Evolutionary conservation across 2,888 invertebrate species (phyloP).

Genomic region (Blomia tropicalis): DNA sequence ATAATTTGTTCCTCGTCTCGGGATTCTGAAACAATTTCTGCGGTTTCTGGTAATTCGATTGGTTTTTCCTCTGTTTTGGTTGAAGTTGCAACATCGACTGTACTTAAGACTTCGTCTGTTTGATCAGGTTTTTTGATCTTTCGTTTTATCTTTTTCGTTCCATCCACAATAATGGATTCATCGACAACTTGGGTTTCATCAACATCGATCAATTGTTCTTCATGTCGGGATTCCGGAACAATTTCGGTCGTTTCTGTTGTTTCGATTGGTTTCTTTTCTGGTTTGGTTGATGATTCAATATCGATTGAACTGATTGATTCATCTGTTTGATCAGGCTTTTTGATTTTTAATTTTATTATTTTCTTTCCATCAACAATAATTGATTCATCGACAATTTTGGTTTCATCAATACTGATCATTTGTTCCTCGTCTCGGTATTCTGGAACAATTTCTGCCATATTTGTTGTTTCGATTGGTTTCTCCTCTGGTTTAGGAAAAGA

Average conservation of each 20-base stretch:
- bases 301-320: not conserved
- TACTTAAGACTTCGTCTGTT: slow-evolving; percentile 8
- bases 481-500: no score
- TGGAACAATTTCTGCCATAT: no score
- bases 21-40: not conserved
- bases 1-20: not conserved
- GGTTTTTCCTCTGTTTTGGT: slow-evolving; percentile 6
- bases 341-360: not conserved
- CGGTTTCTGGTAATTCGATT: not conserved
- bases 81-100: not conserved
- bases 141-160: slow-evolving; percentile 23
- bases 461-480: no score
- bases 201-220: slow-evolving; percentile 26
- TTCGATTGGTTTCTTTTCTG: not conserved
- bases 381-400: not conserved
- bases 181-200: not conserved
- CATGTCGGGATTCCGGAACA: slow-evolving; percentile 14
- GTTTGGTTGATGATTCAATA: not conserved
- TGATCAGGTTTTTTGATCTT: slow-evolving; percentile 24
- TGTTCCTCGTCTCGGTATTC: no score
- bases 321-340: not conserved
- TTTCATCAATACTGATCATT: no score
- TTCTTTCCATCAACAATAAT: not conserved
- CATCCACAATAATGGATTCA: not conserved
- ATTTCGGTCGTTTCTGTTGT: not conserved